Conservation (phyloP, 2,888 invertebrate genomes). For the Melipona beecheii region DNA sequence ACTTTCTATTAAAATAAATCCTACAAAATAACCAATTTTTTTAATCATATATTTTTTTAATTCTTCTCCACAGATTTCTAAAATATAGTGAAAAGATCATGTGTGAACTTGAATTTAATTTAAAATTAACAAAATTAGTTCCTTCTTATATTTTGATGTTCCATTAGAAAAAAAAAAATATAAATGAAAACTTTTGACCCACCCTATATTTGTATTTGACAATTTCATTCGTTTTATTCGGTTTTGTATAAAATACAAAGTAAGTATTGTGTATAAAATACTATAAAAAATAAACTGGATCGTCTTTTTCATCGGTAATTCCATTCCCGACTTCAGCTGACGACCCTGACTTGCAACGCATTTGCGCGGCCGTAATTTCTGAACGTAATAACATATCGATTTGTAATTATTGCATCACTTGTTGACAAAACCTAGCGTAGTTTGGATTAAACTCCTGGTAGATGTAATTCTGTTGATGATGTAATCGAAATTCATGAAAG, state of each 20-base stretch:
- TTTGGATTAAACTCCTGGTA: too few species aligned
- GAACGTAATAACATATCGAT: neutral
- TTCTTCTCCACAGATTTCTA: too few species aligned
- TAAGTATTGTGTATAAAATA: neutral
- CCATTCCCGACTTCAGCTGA: neutral
- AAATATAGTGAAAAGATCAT: too few species aligned
- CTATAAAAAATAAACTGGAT: neutral
- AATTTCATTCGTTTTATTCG: neutral
- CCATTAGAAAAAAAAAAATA: too few species aligned
- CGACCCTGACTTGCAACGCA: neutral
- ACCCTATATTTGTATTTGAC: too few species aligned
- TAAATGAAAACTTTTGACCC: too few species aligned
- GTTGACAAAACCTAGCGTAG: neutral
- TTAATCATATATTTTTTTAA: too few species aligned
- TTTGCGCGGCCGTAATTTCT: neutral
- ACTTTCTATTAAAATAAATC: too few species aligned
- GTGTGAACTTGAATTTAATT: too few species aligned
- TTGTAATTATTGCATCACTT: slow-evolving; percentile 2
- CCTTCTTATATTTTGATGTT: too few species aligned
- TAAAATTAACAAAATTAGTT: too few species aligned
- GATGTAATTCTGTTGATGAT: neutral
- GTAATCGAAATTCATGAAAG: neutral
- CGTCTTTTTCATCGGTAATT: neutral
- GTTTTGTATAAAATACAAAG: neutral
- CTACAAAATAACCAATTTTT: too few species aligned